Percentiles rank a stretch among this genome's conserved stretches.
Evolutionary conservation across 2,113 vertebrate genomes (phyloP).

Genomic region (Megalops atlanticus): DNA sequence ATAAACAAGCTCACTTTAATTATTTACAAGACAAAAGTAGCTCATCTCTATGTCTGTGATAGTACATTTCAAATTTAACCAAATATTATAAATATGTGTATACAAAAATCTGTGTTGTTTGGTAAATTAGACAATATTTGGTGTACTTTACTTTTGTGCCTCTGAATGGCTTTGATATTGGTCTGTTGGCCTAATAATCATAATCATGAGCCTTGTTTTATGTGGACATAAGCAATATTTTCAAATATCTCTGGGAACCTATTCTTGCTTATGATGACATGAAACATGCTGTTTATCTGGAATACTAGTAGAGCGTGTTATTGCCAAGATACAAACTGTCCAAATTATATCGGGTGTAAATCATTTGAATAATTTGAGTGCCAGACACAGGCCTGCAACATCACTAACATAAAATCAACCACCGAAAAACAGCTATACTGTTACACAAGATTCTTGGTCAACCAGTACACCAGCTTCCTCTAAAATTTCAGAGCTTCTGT

Average conservation of each 20-base stretch:
- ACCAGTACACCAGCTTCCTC: neutral
- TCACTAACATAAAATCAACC: neutral
- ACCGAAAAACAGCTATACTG: neutral
- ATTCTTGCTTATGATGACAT: neutral
- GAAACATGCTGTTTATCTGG: neutral
- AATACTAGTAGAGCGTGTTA: neutral
- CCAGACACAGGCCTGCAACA: neutral
- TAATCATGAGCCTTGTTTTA: neutral
- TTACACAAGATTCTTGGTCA: neutral
- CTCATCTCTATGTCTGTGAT: too few relatives aligned
- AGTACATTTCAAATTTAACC: too few relatives aligned
- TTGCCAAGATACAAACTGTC: constrained; percentile 9
- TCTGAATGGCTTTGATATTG: too few relatives aligned
- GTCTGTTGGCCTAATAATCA: neutral
- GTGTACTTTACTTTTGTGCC: too few relatives aligned
- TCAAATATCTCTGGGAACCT: neutral
- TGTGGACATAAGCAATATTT: neutral
- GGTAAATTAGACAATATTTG: neutral
- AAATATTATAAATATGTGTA: too few relatives aligned
- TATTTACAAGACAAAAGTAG: too few relatives aligned
- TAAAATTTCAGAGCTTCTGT: constrained; percentile 25
- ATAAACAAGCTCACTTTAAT: too few relatives aligned
- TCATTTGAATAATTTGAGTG: constrained; percentile 2
- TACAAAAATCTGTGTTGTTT: too few relatives aligned
- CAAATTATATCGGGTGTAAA: neutral